Base-by-base conservation (phyloP, 2,113 vertebrate genomes). In the Trachemys scripta region DNA sequence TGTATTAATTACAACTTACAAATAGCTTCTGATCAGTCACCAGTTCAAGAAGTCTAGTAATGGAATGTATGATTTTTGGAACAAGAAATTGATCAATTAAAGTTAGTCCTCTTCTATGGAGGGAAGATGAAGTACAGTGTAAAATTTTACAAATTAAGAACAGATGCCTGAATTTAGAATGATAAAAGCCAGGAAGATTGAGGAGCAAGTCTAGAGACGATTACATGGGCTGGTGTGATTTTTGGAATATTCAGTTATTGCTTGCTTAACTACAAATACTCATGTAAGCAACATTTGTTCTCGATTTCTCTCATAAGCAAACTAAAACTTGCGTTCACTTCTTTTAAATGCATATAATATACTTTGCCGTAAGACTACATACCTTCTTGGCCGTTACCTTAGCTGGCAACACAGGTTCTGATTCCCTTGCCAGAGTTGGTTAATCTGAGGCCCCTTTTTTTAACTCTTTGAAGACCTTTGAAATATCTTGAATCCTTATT, bases 191-290 rank as follows among this genome's bases (percentile, higher is more conserved):
- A 4, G 38, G 38, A 47, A 75, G 20, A 35, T 57, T 20, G 2
- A 11, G 42, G 19, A 81, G 42, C 24, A 50, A 14, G 16, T 85
- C 42, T 69, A 25, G 57, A 91, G 4, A 79, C 45, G 86, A 62
- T 80, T 83, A 12, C 17, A 9, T 22, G 35, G 49, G 7, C 16
- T 87, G 20, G 10, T 53, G 10, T 35, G 53, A 7, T 35, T 38
- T 95, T 89, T 85, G 86, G 25, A 75, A 31, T 5, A 8, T 80
- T 12, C 62, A 3, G 22, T 65, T 85, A 85, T n/a, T 90, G 57
- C 80, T 75, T 91, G 72, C 81, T 47, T 90, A 81, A 53, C 10
- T 86, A 7, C 35, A 27, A 92, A 38, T 3, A 5, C 62, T 80
- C 19, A 20, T 5, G 2, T 4, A 53, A 35, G 50, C 31, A 29